Conservation (phyloP, 1,140 invertebrate species). For the Notospermus geniculatus region DNA sequence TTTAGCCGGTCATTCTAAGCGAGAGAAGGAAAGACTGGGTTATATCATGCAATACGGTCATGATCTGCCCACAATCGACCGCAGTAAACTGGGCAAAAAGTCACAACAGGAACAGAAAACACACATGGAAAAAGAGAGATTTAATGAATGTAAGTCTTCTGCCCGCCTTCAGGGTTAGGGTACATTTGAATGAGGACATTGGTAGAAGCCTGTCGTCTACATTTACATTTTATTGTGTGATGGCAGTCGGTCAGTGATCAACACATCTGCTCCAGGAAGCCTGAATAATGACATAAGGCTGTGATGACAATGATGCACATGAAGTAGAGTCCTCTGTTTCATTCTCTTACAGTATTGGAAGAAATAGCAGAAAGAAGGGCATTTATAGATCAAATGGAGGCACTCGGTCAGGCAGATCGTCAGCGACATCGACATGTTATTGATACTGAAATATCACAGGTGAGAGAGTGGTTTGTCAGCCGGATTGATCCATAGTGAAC, state of each 20-base stretch:
- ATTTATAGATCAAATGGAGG: conserved; percentile 48
- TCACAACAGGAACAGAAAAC: conserved; percentile 6
- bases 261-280: too few relatives aligned
- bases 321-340: neutral
- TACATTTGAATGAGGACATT: too few relatives aligned
- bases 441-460: conserved; percentile 53
- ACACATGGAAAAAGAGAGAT: conserved; percentile 39
- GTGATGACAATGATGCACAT: too few relatives aligned
- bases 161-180: too few relatives aligned
- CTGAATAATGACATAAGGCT: too few relatives aligned
- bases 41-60: conserved; percentile 52
- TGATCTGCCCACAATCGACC: conserved; percentile 34
- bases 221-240: too few relatives aligned
- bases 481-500: conserved; percentile 7
- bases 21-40: conserved; percentile 45
- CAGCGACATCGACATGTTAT: conserved; percentile 44
- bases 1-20: neutral
- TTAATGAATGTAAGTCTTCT: conserved; percentile 48
- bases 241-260: too few relatives aligned
- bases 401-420: conserved; percentile 41
- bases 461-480: conserved; percentile 16
- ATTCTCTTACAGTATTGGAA: conserved; percentile 42
- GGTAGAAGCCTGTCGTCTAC: too few relatives aligned
- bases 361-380: conserved; percentile 47
- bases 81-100: conserved; percentile 14